These are phyloP conservation scores for Pholis gunnellus DNA, from an alignment of 2,113 vertebrate genomes.

Conservation along the genomic window DNA sequence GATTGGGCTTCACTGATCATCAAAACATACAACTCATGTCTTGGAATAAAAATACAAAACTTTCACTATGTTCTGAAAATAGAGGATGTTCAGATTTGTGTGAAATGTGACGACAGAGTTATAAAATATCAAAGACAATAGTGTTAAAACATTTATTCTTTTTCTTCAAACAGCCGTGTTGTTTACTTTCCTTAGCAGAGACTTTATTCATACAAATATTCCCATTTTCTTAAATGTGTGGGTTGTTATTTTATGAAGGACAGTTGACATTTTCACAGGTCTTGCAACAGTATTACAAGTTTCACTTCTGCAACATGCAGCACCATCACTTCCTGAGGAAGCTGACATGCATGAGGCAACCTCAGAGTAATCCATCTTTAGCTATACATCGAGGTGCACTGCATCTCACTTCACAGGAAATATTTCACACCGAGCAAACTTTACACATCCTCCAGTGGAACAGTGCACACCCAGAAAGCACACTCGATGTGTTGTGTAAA, in stretches of 20 bases:
- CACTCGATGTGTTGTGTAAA: neutral
- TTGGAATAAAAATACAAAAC: neutral
- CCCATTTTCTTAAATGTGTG: neutral
- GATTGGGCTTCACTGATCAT: neutral
- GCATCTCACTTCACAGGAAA: neutral
- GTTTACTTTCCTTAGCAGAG: neutral
- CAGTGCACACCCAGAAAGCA: neutral
- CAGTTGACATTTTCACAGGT: neutral
- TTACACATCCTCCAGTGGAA: neutral
- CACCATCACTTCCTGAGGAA: conserved; percentile 68
- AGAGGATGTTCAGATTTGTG: neutral
- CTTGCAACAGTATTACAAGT: conserved; percentile 43
- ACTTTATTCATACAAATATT: neutral
- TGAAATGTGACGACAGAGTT: neutral
- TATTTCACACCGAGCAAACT: neutral
- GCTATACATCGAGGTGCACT: neutral
- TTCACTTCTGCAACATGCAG: conserved; percentile 63
- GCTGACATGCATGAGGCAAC: conserved; percentile 14
- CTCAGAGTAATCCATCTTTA: neutral
- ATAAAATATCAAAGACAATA: neutral
- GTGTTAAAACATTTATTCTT: neutral
- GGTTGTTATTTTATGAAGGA: neutral
- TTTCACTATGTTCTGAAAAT: neutral
- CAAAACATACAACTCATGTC: neutral
- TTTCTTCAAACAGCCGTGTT: neutral